Conservation (phyloP, 1,140 invertebrate species). For the Pentalonia nigronervosa region DNA sequence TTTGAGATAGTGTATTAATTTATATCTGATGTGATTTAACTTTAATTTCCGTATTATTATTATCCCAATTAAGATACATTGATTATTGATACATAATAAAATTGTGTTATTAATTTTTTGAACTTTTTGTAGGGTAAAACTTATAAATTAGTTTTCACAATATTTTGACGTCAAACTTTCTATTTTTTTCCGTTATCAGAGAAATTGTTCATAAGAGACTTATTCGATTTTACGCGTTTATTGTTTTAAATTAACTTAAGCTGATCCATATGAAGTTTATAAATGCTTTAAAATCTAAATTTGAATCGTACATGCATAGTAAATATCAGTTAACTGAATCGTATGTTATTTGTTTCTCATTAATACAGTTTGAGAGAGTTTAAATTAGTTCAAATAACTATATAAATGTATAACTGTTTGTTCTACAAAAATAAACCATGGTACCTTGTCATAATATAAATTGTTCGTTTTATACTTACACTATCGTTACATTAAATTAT, state of each 20-base stretch:
- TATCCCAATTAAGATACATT: background rate
- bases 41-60: background rate
- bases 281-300: background rate
- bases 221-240: background rate
- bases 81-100: too few relatives aligned
- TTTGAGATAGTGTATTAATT: background rate
- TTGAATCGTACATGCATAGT: background rate
- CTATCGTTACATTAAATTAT: background rate
- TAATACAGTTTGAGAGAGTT: background rate
- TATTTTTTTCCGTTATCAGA: background rate
- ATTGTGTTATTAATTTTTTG: background rate
- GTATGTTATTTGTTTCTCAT: background rate
- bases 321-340: background rate
- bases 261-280: background rate
- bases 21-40: background rate
- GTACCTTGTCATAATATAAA: background rate
- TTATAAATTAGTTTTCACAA: background rate
- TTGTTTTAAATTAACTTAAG: background rate
- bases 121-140: background rate
- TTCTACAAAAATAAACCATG: background rate
- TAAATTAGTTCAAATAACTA: background rate
- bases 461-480: background rate
- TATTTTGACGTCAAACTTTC: background rate
- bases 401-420: background rate
- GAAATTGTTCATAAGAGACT: background rate